A percentile compares a stretch with the other conserved stretches of the same genome.
phyloP scores from a whole-genome alignment of 2,888 invertebrate species.

The Microplitis manilae region DNA sequence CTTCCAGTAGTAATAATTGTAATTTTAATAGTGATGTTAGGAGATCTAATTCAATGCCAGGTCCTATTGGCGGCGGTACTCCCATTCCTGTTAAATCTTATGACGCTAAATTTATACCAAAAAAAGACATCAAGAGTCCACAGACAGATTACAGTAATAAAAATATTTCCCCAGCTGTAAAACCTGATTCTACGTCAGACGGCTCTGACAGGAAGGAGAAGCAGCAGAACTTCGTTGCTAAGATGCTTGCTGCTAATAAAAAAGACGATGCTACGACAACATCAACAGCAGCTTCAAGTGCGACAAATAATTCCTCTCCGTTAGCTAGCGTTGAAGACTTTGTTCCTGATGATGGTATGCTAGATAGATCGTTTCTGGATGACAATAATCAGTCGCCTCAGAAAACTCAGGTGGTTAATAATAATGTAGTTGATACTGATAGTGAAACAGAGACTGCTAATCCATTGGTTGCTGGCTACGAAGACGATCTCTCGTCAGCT shows the following conservation, averaged over 20 bases:
- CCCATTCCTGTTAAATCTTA: slow-evolving; percentile 67
- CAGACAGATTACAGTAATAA: slow-evolving; percentile 48
- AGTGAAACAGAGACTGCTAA: slow-evolving; percentile 83
- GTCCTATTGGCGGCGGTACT: slow-evolving; percentile 68
- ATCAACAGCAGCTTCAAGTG: neutral
- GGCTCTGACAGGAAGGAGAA: slow-evolving; percentile 50
- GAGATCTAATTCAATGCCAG: slow-evolving; percentile 62
- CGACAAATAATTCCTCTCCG: slow-evolving; percentile 50
- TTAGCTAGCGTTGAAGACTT: slow-evolving; percentile 80
- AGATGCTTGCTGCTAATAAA: slow-evolving; percentile 65
- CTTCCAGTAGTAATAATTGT: slow-evolving; percentile 50
- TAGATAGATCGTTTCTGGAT: slow-evolving; percentile 84
- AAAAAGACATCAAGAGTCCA: slow-evolving; percentile 54
- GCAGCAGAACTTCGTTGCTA: slow-evolving; percentile 64
- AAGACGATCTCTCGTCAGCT: slow-evolving; percentile 86
- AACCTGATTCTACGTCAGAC: slow-evolving; percentile 46
- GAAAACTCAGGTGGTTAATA: slow-evolving; percentile 33
- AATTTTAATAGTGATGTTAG: slow-evolving; percentile 52
- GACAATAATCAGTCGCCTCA: slow-evolving; percentile 74
- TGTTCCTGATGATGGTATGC: slow-evolving; percentile 81
- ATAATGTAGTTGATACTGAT: slow-evolving; percentile 44
- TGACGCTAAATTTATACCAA: slow-evolving; percentile 59
- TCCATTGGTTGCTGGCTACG: slow-evolving; percentile 86
- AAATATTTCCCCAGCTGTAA: slow-evolving; percentile 6
- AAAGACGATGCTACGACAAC: slow-evolving; percentile 57